Percentiles rank a stretch among this genome's conserved stretches.
Conservation (phyloP, 1,140 invertebrate species). For the Zaprionus taronus region DNA sequence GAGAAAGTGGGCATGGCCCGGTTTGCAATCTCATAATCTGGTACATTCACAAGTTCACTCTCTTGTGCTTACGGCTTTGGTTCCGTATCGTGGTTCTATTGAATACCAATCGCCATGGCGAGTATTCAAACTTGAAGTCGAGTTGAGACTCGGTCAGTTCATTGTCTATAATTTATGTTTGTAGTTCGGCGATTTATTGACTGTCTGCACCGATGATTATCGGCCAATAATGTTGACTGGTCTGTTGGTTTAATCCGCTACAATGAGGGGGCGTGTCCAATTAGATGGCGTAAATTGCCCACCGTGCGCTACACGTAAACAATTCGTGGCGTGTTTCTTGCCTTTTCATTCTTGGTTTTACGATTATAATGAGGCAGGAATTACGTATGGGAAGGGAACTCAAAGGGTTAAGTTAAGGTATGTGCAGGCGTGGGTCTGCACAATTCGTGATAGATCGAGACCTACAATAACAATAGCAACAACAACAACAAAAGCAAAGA, state of each 20-base stretch:
- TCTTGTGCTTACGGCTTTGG: slow-evolving; percentile 13
- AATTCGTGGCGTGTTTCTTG: slow-evolving; percentile 22
- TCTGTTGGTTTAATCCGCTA: slow-evolving; percentile 20
- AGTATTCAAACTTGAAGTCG: background rate
- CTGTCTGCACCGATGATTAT: slow-evolving; percentile 33
- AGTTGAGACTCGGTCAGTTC: background rate
- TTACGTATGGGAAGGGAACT: slow-evolving; percentile 8
- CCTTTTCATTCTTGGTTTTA: background rate
- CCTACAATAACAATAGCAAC: background rate
- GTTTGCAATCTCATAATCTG: background rate
- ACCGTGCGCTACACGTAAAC: slow-evolving; percentile 38
- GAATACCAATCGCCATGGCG: slow-evolving; percentile 5
- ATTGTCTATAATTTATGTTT: slow-evolving; percentile 39
- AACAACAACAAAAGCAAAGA: slow-evolving; percentile 17
- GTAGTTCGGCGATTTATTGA: slow-evolving; percentile 16
- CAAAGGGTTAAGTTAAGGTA: background rate
- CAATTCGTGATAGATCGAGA: slow-evolving; percentile 1
- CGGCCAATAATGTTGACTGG: slow-evolving; percentile 16
- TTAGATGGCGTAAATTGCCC: slow-evolving; percentile 42
- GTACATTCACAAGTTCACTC: background rate
- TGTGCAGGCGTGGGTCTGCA: slow-evolving; percentile 5
- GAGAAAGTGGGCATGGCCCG: slow-evolving; percentile 56
- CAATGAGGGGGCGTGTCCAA: slow-evolving; percentile 46
- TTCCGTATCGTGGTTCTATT: slow-evolving; percentile 25
- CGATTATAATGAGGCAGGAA: background rate